These are phyloP conservation scores for Hirundichthys speculiger DNA, from an alignment of 2,113 vertebrate genomes.

Conservation along the genomic window DNA sequence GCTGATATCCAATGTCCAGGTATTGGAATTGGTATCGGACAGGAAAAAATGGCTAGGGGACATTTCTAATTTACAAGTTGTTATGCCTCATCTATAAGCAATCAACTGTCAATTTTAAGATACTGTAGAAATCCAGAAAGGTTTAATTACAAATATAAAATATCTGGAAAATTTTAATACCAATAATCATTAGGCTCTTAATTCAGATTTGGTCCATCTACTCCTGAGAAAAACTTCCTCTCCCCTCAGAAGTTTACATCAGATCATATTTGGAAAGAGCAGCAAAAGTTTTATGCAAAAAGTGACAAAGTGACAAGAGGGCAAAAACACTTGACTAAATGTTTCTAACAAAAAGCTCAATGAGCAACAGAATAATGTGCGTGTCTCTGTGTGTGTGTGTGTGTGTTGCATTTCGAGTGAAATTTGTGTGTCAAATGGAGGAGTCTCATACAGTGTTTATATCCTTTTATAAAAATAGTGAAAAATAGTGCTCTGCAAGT, in stretches of 20 bases:
- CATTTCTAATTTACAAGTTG: slow-evolving; percentile 27
- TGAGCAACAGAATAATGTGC: slow-evolving; percentile 15
- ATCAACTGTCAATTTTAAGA: background rate
- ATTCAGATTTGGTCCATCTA: slow-evolving; percentile 28
- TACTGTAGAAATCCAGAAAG: slow-evolving; percentile 12
- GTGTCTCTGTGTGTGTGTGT: slow-evolving; percentile 11
- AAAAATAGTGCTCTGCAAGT: background rate
- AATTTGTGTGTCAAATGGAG: background rate
- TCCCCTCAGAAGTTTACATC: slow-evolving; percentile 1
- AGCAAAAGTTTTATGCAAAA: background rate
- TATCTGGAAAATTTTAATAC: background rate
- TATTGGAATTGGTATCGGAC: no score
- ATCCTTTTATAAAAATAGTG: background rate
- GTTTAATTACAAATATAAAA: background rate
- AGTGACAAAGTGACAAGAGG: background rate
- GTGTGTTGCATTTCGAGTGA: no score
- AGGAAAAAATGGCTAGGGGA: no score
- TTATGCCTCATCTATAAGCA: slow-evolving; percentile 55
- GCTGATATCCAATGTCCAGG: no score
- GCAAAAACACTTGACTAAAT: slow-evolving; percentile 13
- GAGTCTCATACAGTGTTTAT: background rate
- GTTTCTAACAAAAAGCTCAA: slow-evolving; percentile 8
- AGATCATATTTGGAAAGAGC: background rate
- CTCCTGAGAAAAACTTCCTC: background rate
- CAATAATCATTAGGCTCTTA: slow-evolving; percentile 7